phyloP scores from a whole-genome alignment of 2,797 vertebrate genomes.

The Huso huso region DNA sequence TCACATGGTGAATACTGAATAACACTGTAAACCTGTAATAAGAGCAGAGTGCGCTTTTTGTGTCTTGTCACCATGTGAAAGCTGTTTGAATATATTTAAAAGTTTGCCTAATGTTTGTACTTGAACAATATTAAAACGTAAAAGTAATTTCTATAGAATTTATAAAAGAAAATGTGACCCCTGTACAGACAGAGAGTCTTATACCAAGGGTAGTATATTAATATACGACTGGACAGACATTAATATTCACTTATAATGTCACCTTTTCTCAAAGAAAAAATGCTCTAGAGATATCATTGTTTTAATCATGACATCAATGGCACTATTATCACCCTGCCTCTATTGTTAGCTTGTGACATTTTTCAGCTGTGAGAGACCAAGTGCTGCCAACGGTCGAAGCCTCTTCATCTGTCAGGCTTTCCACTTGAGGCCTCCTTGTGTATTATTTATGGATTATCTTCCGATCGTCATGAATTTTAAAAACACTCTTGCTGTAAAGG shows the following conservation, averaged over 20 bases:
- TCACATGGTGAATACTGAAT: no score
- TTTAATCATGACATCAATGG: conserved; percentile 59
- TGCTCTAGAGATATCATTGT: conserved; percentile 58
- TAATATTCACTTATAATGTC: conserved; percentile 60
- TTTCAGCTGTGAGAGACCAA: conserved; percentile 43
- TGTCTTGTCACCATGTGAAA: no score
- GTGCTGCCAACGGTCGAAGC: conserved; percentile 24
- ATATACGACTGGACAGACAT: not conserved
- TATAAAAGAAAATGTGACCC: no score
- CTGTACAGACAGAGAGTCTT: no score
- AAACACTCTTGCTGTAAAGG: conserved; percentile 32
- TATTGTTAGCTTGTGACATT: conserved; percentile 46
- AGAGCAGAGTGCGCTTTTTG: no score
- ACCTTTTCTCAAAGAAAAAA: conserved; percentile 38
- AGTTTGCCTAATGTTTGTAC: no score
- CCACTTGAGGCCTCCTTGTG: conserved; percentile 18
- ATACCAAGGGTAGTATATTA: no score
- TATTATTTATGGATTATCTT: conserved; percentile 48
- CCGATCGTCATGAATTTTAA: conserved; percentile 28
- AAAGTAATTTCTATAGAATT: no score
- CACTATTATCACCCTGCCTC: conserved; percentile 43
- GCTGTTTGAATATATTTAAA: no score
- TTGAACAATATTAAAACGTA: no score
- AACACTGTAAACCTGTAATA: no score
- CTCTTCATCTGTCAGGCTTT: conserved; percentile 36